A percentile compares a stretch with the other conserved stretches of the same genome.
These are phyloP conservation scores for Podarcis cretensis DNA, from an alignment of 2,113 vertebrate genomes.

Conservation along the genomic window DNA sequence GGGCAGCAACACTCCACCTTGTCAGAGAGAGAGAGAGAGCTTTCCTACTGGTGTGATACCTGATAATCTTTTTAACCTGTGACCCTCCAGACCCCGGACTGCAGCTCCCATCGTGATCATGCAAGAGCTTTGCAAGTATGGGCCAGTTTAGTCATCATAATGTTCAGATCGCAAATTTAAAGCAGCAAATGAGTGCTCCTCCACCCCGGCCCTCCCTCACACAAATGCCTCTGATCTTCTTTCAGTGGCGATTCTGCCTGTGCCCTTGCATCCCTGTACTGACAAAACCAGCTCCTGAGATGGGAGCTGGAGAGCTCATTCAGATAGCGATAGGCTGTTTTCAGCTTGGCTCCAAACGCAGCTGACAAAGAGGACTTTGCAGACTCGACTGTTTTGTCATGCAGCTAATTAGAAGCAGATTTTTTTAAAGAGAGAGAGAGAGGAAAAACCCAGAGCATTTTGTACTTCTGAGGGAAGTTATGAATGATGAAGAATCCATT, in stretches of 20 bases:
- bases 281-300: background rate
- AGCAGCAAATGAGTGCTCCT: background rate
- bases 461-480: background rate
- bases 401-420: conserved; percentile 12
- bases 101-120: too few species aligned
- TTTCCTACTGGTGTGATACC: too few species aligned
- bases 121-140: too few species aligned
- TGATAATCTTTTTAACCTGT: too few species aligned
- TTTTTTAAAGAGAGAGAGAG: background rate
- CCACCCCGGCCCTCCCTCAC: background rate
- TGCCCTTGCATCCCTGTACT: conserved; percentile 1
- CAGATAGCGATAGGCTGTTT: background rate
- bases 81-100: too few species aligned
- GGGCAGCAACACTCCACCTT: too few species aligned
- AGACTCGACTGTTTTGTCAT: conserved; percentile 3
- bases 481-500: background rate
- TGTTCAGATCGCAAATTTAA: background rate
- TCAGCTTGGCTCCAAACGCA: background rate
- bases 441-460: background rate
- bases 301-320: background rate
- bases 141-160: too few species aligned
- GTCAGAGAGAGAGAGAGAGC: too few species aligned
- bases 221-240: background rate
- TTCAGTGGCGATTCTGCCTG: background rate
- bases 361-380: conserved; percentile 4